phyloP scores from a whole-genome alignment of 2,113 vertebrate genomes.

The Galeopterus variegatus region DNA sequence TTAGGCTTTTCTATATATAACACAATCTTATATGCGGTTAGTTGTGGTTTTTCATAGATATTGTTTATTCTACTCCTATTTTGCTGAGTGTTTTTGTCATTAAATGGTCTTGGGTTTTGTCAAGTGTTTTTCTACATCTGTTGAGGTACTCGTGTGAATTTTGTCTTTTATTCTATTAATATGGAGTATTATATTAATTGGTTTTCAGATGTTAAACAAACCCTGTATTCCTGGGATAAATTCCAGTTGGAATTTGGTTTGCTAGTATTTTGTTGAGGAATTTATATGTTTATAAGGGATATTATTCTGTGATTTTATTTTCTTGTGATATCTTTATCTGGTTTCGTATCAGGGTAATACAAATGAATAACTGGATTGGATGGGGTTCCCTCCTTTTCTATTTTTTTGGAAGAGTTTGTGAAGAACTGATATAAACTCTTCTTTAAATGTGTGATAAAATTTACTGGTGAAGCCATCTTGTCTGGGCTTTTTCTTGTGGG shows the following conservation, averaged over 20 bases:
- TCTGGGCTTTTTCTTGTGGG: too few relatives aligned
- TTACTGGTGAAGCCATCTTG: too few relatives aligned
- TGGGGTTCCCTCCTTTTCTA: background rate
- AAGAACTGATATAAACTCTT: too few relatives aligned
- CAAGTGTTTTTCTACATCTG: too few relatives aligned
- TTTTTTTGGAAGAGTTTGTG: background rate
- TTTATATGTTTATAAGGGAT: background rate
- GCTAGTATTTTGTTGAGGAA: conserved; percentile 13
- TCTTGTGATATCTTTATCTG: background rate
- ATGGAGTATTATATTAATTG: too few relatives aligned
- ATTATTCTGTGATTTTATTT: too few relatives aligned
- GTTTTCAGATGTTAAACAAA: too few relatives aligned
- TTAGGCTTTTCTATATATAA: too few relatives aligned
- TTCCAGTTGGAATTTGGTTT: conserved; percentile 5
- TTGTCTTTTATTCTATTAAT: too few relatives aligned
- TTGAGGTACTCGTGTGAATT: too few relatives aligned
- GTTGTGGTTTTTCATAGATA: background rate
- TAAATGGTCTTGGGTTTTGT: background rate
- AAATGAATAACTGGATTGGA: background rate
- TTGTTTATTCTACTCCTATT: background rate
- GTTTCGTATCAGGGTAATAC: background rate
- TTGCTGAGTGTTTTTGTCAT: background rate
- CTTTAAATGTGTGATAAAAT: too few relatives aligned
- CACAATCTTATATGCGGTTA: background rate
- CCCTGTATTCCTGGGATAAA: background rate